Conservation (phyloP, 2,888 invertebrate genomes). For the Heliconius sara region DNA sequence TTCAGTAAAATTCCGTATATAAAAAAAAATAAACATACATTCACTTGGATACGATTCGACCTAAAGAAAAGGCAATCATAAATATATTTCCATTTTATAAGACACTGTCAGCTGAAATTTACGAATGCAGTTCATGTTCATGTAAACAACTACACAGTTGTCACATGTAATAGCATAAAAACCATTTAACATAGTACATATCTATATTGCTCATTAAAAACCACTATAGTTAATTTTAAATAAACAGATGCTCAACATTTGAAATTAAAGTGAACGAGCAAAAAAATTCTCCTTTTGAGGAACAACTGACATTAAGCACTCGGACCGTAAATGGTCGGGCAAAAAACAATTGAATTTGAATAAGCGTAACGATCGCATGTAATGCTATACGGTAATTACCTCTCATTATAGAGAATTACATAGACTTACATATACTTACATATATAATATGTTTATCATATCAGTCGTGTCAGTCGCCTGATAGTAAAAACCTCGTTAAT, state of each 20-base stretch:
- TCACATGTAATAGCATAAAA: constrained; percentile 24
- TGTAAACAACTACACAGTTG: constrained; percentile 14
- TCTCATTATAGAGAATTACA: constrained; percentile 22
- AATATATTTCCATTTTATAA: not conserved
- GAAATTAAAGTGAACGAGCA: constrained; percentile 4
- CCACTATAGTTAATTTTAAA: constrained; percentile 4
- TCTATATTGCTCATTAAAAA: not conserved
- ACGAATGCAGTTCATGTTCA: not conserved
- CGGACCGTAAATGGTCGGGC: constrained; percentile 19
- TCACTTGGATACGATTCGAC: not conserved
- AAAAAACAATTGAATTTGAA: constrained; percentile 36
- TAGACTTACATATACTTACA: not conserved
- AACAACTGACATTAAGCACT: constrained; percentile 28
- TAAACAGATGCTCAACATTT: constrained; percentile 27
- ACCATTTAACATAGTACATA: not conserved
- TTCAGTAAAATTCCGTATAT: not conserved
- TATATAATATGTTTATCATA: constrained; percentile 31
- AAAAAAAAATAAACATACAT: not conserved
- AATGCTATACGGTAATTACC: constrained; percentile 31
- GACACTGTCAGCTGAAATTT: not conserved
- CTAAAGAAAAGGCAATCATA: not conserved
- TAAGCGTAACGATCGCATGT: constrained; percentile 27
- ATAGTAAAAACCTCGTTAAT: constrained; percentile 76
- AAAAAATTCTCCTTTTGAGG: constrained; percentile 30
- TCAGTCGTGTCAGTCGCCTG: constrained; percentile 37